Evolutionary conservation across 2,113 vertebrate genomes (phyloP).

Genomic region (Chroicocephalus ridibundus): DNA sequence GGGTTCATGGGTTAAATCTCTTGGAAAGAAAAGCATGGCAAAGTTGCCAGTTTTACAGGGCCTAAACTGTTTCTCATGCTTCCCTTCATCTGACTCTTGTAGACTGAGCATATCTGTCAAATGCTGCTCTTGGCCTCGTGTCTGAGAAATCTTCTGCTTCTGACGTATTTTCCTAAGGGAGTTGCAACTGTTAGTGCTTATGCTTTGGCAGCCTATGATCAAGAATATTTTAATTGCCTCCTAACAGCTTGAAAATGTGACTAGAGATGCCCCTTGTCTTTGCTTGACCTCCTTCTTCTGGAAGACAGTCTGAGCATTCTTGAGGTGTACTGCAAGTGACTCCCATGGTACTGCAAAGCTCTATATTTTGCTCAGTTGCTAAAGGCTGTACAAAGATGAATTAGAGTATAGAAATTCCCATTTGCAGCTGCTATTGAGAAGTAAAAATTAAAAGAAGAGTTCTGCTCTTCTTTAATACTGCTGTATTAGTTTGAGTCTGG

Average conservation of each 20-base stretch:
- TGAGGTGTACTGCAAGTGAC: background rate
- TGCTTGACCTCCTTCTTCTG: background rate
- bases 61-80: background rate
- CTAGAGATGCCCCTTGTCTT: background rate
- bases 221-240: slow-evolving; percentile 5
- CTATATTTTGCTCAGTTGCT: background rate
- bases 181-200: background rate
- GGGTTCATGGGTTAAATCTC: background rate
- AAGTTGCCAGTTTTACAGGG: background rate
- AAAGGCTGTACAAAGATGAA: background rate
- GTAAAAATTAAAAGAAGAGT: background rate
- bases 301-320: background rate
- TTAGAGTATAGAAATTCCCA: background rate
- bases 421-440: background rate
- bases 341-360: background rate
- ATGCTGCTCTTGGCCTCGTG: background rate
- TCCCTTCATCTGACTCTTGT: background rate
- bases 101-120: background rate
- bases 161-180: background rate
- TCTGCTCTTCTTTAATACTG: background rate
- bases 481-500: background rate
- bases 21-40: background rate
- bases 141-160: slow-evolving; percentile 24
- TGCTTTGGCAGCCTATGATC: background rate
- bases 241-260: background rate